Percentiles rank a stretch among this genome's conserved stretches.
Evolutionary conservation across 2,113 vertebrate genomes (phyloP).

Genomic region (Pachyramphus minor): DNA sequence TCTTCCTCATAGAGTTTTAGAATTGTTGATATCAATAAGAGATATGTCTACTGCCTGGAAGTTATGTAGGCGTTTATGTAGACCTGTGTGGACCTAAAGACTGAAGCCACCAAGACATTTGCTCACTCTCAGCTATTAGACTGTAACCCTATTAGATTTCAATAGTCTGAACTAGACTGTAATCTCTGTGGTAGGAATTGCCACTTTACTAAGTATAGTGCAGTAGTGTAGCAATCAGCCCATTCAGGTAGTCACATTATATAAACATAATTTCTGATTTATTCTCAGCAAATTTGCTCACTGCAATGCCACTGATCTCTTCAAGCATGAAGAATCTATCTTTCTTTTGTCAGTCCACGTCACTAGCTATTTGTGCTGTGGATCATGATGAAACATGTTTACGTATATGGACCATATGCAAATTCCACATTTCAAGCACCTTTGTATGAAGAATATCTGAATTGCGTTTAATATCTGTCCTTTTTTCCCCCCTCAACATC

Average conservation of each 20-base stretch:
- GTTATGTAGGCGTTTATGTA: background rate
- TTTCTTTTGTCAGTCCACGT: background rate
- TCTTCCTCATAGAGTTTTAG: background rate
- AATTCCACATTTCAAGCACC: background rate
- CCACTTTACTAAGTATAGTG: background rate
- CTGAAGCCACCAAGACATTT: background rate
- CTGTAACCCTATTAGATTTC: background rate
- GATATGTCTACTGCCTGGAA: background rate
- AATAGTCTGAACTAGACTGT: background rate
- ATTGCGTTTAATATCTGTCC: slow-evolving; percentile 66
- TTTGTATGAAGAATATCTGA: slow-evolving; percentile 63
- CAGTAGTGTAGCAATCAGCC: background rate
- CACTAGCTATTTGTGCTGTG: background rate
- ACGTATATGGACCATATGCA: background rate
- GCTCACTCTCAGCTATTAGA: background rate
- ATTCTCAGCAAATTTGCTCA: background rate
- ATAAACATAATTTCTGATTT: background rate
- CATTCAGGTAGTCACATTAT: background rate
- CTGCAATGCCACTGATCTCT: background rate
- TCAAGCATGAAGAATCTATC: background rate
- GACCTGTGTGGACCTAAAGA: background rate
- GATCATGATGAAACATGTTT: background rate
- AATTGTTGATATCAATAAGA: background rate
- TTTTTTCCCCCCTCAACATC: slow-evolving; percentile 49
- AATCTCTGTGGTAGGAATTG: background rate